Conservation (phyloP, 2,113 vertebrate genomes). For the Lepisosteus oculatus region DNA sequence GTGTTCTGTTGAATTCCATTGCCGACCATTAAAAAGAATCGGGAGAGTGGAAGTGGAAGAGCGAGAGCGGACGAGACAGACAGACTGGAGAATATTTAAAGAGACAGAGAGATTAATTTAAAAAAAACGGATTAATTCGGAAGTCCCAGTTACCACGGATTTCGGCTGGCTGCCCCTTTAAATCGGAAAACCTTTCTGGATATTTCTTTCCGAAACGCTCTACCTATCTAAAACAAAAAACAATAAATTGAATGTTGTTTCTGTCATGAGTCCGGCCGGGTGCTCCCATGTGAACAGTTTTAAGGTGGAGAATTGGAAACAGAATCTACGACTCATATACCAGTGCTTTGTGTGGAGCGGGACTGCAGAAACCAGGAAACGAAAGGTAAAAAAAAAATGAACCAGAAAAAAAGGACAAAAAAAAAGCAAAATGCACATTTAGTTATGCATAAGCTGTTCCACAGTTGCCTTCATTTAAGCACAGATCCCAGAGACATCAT, state of each 20-base stretch:
- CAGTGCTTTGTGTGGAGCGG: slow-evolving; percentile 97
- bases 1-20: slow-evolving; percentile 66
- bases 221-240: slow-evolving; percentile 30
- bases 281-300: slow-evolving; percentile 92
- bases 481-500: background rate
- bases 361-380: slow-evolving; percentile 89
- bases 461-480: background rate
- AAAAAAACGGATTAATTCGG: background rate
- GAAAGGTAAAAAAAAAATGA: slow-evolving; percentile 75
- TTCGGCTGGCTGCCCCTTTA: slow-evolving; percentile 53
- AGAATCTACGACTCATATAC: slow-evolving; percentile 93
- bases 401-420: background rate
- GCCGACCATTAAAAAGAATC: slow-evolving; percentile 65
- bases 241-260: slow-evolving; percentile 56
- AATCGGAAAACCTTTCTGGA: slow-evolving; percentile 42
- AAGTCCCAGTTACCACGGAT: slow-evolving; percentile 30
- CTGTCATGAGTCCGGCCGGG: slow-evolving; percentile 87
- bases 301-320: slow-evolving; percentile 98
- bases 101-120: slow-evolving; percentile 1
- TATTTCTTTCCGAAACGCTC: slow-evolving; percentile 43
- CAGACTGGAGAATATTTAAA: slow-evolving; percentile 2
- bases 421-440: background rate
- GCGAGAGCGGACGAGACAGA: slow-evolving; percentile 15
- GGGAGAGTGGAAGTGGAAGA: slow-evolving; percentile 47
- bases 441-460: background rate